Percentiles rank a stretch among this genome's conserved stretches.
Evolutionary conservation across 2,113 vertebrate genomes (phyloP).

Genomic region (Cheirogaleus medius): DNA sequence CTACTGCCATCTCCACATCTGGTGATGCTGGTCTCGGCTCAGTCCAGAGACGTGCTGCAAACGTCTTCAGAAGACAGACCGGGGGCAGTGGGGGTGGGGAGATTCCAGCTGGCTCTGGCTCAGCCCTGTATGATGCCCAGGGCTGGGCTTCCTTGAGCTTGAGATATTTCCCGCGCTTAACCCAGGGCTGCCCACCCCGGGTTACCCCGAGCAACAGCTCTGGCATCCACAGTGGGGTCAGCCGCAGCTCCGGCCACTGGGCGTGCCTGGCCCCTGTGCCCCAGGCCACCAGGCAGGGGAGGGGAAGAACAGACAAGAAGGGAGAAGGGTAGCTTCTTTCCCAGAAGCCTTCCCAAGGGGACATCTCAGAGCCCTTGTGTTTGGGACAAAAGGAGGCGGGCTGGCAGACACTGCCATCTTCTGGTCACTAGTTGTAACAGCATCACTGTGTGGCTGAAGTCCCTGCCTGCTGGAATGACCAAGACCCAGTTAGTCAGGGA

Average conservation of each 20-base stretch:
- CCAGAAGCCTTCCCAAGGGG: not conserved
- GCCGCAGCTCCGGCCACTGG: not conserved
- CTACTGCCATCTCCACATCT: not conserved
- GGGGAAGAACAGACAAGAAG: not conserved
- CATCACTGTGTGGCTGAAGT: not conserved
- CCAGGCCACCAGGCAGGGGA: not conserved
- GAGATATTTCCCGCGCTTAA: constrained; percentile 19
- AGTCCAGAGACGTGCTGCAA: not conserved
- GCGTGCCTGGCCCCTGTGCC: not conserved
- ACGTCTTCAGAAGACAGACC: not conserved
- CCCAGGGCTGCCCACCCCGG: not conserved
- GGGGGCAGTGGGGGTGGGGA: not conserved
- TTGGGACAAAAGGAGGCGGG: not conserved
- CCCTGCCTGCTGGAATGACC: no score
- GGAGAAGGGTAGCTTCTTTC: not conserved
- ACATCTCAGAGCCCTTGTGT: not conserved
- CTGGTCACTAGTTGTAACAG: constrained; percentile 7
- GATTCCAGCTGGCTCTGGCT: not conserved
- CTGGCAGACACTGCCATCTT: constrained; percentile 66
- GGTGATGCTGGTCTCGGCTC: not conserved
- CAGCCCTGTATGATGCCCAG: not conserved
- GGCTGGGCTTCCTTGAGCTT: not conserved
- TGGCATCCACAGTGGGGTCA: constrained; percentile 18
- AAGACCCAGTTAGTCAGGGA: not conserved
- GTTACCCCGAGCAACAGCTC: constrained; percentile 45